Percentiles rank a stretch among this genome's conserved stretches.
phyloP scores from a whole-genome alignment of 2,797 vertebrate species.

The Kryptolebias ocellatus region DNA sequence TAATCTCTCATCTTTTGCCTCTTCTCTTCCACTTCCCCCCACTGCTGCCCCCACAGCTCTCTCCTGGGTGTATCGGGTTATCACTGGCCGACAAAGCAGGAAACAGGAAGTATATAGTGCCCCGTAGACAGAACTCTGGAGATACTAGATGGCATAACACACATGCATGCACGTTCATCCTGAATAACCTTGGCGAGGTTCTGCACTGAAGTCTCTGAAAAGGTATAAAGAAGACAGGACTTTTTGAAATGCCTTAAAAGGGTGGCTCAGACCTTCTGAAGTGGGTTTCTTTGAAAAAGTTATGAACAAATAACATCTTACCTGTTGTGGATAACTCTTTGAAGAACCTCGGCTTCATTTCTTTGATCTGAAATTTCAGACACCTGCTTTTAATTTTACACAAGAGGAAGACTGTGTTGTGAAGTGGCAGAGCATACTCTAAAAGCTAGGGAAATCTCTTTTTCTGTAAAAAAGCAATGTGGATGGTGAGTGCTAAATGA shows the following conservation, averaged over 20 bases:
- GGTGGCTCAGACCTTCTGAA: background rate
- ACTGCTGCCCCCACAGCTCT: constrained; percentile 25
- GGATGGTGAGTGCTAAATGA: too few species aligned
- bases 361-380: background rate
- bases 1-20: constrained; percentile 20
- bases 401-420: background rate
- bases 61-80: constrained; percentile 74
- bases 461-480: too few species aligned
- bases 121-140: constrained; percentile 48
- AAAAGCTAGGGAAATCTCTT: too few species aligned
- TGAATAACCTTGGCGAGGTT: constrained; percentile 3
- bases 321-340: too few species aligned
- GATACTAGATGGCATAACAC: constrained; percentile 41
- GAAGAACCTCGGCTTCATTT: background rate
- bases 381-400: background rate
- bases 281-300: too few species aligned
- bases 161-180: constrained; percentile 3
- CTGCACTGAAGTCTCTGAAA: constrained; percentile 14
- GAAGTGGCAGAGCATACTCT: background rate
- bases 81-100: constrained; percentile 66
- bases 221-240: background rate
- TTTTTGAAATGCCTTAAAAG: constrained; percentile 8
- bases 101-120: constrained; percentile 69
- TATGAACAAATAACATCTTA: too few species aligned
- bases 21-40: constrained; percentile 22